These are phyloP conservation scores for Stratiolaelaps scimitus DNA, from an alignment of 1,140 invertebrate genomes.

Conservation along the genomic window DNA sequence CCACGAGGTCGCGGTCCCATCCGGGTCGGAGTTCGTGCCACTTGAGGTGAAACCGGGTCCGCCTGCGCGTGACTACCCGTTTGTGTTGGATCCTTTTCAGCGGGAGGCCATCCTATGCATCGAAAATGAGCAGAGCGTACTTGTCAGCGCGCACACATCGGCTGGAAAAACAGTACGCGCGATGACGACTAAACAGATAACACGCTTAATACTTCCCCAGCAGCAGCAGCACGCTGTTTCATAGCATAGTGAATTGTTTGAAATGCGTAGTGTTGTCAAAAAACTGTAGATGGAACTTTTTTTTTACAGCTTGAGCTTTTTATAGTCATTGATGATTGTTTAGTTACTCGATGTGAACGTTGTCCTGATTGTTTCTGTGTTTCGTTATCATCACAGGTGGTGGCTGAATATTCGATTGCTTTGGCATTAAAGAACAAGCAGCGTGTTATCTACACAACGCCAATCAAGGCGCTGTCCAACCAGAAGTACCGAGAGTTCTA, in stretches of 20 bases:
- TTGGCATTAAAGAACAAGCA: slow-evolving; percentile 57
- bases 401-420: slow-evolving; percentile 53
- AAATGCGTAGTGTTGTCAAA: no score
- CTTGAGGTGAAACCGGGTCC: slow-evolving; percentile 44
- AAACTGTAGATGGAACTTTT: no score
- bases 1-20: slow-evolving; percentile 60
- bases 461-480: slow-evolving; percentile 98
- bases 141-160: slow-evolving; percentile 98
- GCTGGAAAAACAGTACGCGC: slow-evolving; percentile 89
- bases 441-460: slow-evolving; percentile 97
- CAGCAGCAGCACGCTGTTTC: no score
- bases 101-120: slow-evolving; percentile 93
- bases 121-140: slow-evolving; percentile 89
- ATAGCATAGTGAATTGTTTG: no score
- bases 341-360: no score
- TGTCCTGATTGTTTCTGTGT: no score
- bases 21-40: slow-evolving; percentile 65
- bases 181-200: no score
- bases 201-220: no score
- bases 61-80: slow-evolving; percentile 84
- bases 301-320: no score
- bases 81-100: slow-evolving; percentile 94
- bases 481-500: slow-evolving; percentile 98
- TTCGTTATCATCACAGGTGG: slow-evolving; percentile 10
- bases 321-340: no score